A percentile compares a stretch with the other conserved stretches of the same genome.
Evolutionary conservation across 2,113 vertebrate species (phyloP).

Genomic region (Cinclus cinclus): DNA sequence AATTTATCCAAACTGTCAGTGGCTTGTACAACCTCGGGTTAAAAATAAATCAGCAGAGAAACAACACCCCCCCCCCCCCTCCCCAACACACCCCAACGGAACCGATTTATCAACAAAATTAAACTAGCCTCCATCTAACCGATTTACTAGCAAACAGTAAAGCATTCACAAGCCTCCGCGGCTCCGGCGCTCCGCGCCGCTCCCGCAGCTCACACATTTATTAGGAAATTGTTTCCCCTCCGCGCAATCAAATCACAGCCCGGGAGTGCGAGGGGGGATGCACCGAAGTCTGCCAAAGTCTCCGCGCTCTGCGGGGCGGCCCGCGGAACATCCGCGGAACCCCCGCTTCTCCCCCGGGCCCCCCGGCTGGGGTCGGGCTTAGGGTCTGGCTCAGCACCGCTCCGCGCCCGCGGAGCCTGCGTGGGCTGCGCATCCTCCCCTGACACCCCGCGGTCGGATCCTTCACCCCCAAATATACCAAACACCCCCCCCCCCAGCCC

Average conservation of each 20-base stretch:
- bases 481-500: neutral
- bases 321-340: neutral
- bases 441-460: neutral
- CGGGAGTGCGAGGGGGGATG: neutral
- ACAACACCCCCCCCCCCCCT: constrained; percentile 63
- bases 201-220: constrained; percentile 32
- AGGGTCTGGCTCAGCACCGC: neutral
- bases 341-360: neutral
- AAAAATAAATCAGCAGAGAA: constrained; percentile 94
- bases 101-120: constrained; percentile 96
- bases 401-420: neutral
- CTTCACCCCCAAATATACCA: neutral
- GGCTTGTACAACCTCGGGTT: constrained; percentile 94
- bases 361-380: neutral
- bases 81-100: constrained; percentile 71
- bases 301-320: neutral
- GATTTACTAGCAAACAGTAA: constrained; percentile 71
- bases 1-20: constrained; percentile 96
- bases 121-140: constrained; percentile 84
- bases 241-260: constrained; percentile 23
- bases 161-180: constrained; percentile 27
- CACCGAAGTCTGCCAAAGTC: neutral
- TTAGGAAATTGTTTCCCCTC: constrained; percentile 43
- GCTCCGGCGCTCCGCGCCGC: constrained; percentile 3
- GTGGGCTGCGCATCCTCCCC: neutral